phyloP scores from a whole-genome alignment of 2,113 vertebrate genomes.

The Cariama cristata region DNA sequence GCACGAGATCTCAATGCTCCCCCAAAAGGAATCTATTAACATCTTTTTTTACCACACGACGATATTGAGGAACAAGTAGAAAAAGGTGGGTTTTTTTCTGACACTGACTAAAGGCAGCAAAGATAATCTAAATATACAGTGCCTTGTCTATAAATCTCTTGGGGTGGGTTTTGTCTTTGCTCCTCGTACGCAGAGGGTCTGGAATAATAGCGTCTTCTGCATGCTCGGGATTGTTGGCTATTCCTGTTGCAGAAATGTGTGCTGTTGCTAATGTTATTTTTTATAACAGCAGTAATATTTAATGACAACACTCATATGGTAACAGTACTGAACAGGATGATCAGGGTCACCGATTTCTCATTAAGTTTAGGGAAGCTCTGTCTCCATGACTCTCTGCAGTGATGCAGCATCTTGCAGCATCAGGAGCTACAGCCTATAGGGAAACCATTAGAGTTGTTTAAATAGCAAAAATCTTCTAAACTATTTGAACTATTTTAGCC shows the following conservation, averaged over 20 bases:
- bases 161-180: background rate
- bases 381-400: background rate
- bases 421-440: background rate
- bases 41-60: background rate
- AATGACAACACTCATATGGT: background rate
- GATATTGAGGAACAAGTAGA: background rate
- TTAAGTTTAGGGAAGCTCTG: background rate
- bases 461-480: background rate
- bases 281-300: background rate
- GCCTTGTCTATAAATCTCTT: background rate
- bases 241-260: background rate
- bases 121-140: background rate
- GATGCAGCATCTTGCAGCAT: background rate
- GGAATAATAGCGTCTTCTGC: background rate
- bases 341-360: background rate
- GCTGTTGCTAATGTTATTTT: background rate
- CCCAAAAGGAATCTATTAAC: background rate
- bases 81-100: background rate
- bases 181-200: background rate
- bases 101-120: background rate
- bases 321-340: background rate
- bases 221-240: background rate
- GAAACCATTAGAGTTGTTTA: background rate
- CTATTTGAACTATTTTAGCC: background rate
- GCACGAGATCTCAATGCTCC: background rate